Evolutionary conservation across 2,888 invertebrate genomes (phyloP).

Genomic region (Zygaena filipendulae): DNA sequence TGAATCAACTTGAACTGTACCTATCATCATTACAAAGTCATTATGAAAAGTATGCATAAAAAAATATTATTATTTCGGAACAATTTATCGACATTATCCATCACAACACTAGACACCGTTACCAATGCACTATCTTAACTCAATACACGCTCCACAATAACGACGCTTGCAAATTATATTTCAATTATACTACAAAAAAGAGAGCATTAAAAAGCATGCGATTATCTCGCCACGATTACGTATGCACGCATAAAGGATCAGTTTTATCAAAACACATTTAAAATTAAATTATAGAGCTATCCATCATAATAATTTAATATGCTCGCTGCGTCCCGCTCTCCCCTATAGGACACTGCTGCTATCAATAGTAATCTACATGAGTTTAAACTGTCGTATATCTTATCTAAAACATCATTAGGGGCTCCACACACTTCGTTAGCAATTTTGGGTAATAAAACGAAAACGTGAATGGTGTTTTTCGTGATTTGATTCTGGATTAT

Average conservation of each 20-base stretch:
- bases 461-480: constrained; percentile 5
- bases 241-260: constrained; percentile 31
- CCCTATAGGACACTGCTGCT: constrained; percentile 20
- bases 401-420: constrained; percentile 46
- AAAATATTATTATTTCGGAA: too few relatives aligned
- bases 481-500: too few relatives aligned
- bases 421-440: constrained; percentile 16
- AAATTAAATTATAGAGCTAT: constrained; percentile 58
- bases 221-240: constrained; percentile 27
- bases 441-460: too few relatives aligned
- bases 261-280: constrained; percentile 64
- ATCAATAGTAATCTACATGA: constrained; percentile 40
- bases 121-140: too few relatives aligned
- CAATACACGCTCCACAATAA: too few relatives aligned
- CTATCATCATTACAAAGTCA: too few relatives aligned
- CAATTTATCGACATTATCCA: too few relatives aligned
- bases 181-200: constrained; percentile 18
- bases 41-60: too few relatives aligned
- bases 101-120: too few relatives aligned
- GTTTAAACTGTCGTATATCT: constrained; percentile 49
- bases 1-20: too few relatives aligned
- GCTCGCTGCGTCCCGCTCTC: constrained; percentile 22
- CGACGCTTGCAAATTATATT: constrained; percentile 21
- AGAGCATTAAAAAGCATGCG: constrained; percentile 16
- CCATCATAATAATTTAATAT: constrained; percentile 63